A percentile compares a stretch with the other conserved stretches of the same genome.
Evolutionary conservation across 1,140 invertebrate genomes (phyloP).

Genomic region (Anoplolepis gracilipes): DNA sequence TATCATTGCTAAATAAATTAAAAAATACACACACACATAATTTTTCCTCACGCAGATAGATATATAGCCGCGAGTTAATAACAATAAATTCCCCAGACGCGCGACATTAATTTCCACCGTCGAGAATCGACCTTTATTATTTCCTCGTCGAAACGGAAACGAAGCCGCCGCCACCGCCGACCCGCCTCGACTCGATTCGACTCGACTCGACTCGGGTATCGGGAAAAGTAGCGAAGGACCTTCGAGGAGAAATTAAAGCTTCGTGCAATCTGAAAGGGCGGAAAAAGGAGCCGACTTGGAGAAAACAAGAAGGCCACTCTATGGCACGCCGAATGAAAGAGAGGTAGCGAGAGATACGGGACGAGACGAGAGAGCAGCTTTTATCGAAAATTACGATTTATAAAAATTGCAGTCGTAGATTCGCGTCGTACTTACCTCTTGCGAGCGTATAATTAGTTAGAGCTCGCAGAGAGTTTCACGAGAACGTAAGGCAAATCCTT

Average conservation of each 20-base stretch:
- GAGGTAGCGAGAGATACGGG: not conserved
- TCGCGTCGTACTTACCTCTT: not conserved
- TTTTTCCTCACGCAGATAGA: constrained; percentile 2
- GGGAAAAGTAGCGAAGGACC: constrained; percentile 57
- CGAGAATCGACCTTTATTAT: constrained; percentile 60
- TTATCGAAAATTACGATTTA: constrained; percentile 61
- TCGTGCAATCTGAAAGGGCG: constrained; percentile 52
- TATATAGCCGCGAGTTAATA: constrained; percentile 42
- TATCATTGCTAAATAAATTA: constrained; percentile 31
- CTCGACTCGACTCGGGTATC: constrained; percentile 38
- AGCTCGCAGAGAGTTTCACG: constrained; percentile 27
- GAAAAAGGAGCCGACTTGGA: constrained; percentile 37
- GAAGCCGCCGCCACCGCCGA: constrained; percentile 8
- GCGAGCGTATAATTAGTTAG: constrained; percentile 49
- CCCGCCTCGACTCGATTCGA: not conserved
- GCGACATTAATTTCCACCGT: constrained; percentile 52
- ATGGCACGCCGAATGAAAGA: constrained; percentile 45
- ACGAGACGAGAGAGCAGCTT: constrained; percentile 35
- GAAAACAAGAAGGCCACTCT: constrained; percentile 41
- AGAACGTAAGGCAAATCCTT: constrained; percentile 26
- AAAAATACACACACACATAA: not conserved
- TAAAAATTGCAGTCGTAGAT: constrained; percentile 42
- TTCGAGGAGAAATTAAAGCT: constrained; percentile 60
- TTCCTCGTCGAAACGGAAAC: constrained; percentile 59
- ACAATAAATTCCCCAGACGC: constrained; percentile 42